Evolutionary conservation across 1,140 invertebrate species (phyloP), one percentile per base, ranked within the genome.

Genomic region (Tyrophagus putrescentiae): DNA sequence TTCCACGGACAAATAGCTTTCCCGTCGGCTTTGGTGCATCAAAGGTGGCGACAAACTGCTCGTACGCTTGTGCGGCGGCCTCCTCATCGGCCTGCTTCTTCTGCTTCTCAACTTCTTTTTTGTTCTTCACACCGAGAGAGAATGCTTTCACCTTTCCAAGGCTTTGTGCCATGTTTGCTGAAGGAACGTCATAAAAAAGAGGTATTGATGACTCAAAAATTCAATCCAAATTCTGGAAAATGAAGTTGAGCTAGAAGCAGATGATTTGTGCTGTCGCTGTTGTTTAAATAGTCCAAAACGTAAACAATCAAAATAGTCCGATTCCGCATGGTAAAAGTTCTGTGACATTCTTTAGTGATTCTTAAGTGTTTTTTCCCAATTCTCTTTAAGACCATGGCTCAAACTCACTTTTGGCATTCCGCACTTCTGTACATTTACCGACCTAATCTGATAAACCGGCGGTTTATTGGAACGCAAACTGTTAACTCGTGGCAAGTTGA

Each of bases 11-110:
- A 89, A 93, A 98, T 57, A 93, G 82, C 76, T 95, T 95, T 25
- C 80, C 84, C 28, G 67, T 67, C 68, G 84, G 84, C 2, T 85
- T 82, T 6, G 81, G 79, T 63, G 95, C 87, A 79, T 94, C 87
- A 76, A 98, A 98, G 13, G 90, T 92, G 60, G 90, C 89, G 23
- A 96, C 87, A 80, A 96, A 97, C 72, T 96, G 91, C 78, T 95
- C 84, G 74, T 93, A 95, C 4, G 85, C 90, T 80, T 89, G 67
- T 23, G 72, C 73, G 56, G 73, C 66, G 16, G 65, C 67, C 41
- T 68, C 63, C 33, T 67, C 65, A 52, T 68, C 67, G 31, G 41
- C 42, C 25, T 57, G n/a, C 29, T 64, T 60, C 21, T 64, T 58
- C 48, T 64, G 62, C 29, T 62, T 65, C 53, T 65, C 63, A 23